Evolutionary conservation across 2,113 vertebrate genomes (phyloP).

Genomic region (Microcebus jonahi): DNA sequence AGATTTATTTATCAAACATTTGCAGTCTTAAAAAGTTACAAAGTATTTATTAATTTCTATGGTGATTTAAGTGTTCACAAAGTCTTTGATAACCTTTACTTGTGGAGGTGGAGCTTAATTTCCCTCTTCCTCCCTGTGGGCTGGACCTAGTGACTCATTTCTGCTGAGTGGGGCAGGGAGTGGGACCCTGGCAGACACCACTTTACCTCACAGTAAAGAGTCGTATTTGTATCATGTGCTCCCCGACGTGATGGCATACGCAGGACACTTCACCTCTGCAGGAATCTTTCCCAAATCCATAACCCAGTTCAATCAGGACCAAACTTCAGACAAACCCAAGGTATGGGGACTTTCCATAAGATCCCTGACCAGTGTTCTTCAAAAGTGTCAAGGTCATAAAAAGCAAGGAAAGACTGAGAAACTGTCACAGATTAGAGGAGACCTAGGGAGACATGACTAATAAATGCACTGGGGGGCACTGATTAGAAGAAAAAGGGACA

Average conservation of each 20-base stretch:
- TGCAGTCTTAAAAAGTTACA: neutral
- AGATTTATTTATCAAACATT: neutral
- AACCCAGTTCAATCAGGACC: neutral
- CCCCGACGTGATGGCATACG: neutral
- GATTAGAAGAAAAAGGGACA: neutral
- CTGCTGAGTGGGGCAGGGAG: neutral
- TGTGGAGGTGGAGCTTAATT: neutral
- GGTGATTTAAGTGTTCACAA: neutral
- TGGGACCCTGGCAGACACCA: neutral
- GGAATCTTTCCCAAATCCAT: neutral
- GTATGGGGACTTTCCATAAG: neutral
- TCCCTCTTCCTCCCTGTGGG: neutral
- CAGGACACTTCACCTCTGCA: neutral
- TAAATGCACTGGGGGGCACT: neutral
- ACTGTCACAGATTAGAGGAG: neutral
- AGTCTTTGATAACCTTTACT: neutral
- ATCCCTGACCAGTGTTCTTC: neutral
- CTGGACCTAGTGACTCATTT: neutral
- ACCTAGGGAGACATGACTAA: neutral
- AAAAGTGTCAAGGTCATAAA: neutral
- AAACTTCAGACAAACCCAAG: neutral
- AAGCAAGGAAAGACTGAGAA: neutral
- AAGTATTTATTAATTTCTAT: neutral
- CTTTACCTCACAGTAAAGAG: neutral
- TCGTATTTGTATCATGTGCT: accelerated